phyloP scores from a whole-genome alignment of 2,888 invertebrate species.

The Aphidius colemani region DNA sequence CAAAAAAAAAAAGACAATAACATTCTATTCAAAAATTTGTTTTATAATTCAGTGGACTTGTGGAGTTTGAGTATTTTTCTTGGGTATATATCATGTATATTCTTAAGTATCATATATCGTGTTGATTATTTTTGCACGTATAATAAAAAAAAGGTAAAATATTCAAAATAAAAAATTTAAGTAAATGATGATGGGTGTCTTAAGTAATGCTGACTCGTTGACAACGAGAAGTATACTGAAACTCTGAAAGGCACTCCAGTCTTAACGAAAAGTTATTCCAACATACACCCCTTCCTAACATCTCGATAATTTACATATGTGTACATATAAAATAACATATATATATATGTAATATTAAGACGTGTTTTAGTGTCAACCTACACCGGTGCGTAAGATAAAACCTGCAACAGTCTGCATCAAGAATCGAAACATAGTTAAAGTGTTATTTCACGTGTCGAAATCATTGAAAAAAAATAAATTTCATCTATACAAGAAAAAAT shows the following conservation, averaged over 20 bases:
- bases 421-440: background rate
- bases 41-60: too few relatives aligned
- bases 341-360: slow-evolving; percentile 6
- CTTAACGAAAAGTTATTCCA: slow-evolving; percentile 16
- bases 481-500: too few relatives aligned
- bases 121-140: slow-evolving; percentile 9
- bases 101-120: slow-evolving; percentile 24
- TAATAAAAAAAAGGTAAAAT: background rate
- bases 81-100: slow-evolving; percentile 10
- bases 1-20: too few relatives aligned
- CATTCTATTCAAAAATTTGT: too few relatives aligned
- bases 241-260: slow-evolving; percentile 46
- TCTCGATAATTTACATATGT: slow-evolving; percentile 6
- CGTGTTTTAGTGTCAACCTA: slow-evolving; percentile 45
- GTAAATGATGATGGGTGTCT: background rate
- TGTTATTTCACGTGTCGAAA: too few relatives aligned
- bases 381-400: slow-evolving; percentile 49
- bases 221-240: slow-evolving; percentile 53
- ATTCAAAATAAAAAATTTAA: background rate
- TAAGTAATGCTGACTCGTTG: slow-evolving; percentile 42
- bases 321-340: slow-evolving; percentile 1
- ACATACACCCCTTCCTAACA: slow-evolving; percentile 4
- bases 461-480: too few relatives aligned
- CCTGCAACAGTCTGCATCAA: slow-evolving; percentile 30
- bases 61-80: background rate